A percentile compares a stretch with the other conserved stretches of the same genome.
Conservation (phyloP, 2,797 vertebrate species). For the Enteromius thamalakanensis region DNA sequence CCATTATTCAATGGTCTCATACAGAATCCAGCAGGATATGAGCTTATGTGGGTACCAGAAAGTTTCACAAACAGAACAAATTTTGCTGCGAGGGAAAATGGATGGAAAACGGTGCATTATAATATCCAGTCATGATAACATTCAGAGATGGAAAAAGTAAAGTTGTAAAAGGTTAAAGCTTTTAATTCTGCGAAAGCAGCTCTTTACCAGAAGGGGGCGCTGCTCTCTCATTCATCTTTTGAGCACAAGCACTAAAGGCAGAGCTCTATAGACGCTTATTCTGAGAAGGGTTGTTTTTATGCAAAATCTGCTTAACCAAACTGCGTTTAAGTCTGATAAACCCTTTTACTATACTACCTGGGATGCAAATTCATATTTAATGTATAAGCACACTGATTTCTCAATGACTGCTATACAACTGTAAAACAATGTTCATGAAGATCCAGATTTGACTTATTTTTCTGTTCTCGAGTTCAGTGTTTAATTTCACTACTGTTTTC, state of each 20-base stretch:
- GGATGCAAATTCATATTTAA: background rate
- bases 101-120: background rate
- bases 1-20: background rate
- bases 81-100: background rate
- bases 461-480: background rate
- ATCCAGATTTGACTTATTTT: background rate
- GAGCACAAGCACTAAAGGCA: background rate
- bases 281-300: constrained; percentile 10
- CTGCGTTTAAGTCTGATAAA: background rate
- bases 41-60: background rate
- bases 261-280: background rate
- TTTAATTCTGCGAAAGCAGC: background rate
- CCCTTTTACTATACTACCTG: background rate
- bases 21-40: background rate
- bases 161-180: background rate
- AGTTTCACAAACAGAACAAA: background rate
- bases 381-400: background rate
- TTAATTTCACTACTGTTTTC: constrained; percentile 42
- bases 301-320: background rate
- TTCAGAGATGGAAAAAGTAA: background rate
- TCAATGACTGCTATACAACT: background rate
- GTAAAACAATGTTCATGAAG: background rate
- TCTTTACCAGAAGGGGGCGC: constrained; percentile 75
- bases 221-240: constrained; percentile 71
- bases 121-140: background rate